These are phyloP conservation scores for Neocrepidodera transversa DNA, from an alignment of 2,888 invertebrate genomes.

Conservation along the genomic window DNA sequence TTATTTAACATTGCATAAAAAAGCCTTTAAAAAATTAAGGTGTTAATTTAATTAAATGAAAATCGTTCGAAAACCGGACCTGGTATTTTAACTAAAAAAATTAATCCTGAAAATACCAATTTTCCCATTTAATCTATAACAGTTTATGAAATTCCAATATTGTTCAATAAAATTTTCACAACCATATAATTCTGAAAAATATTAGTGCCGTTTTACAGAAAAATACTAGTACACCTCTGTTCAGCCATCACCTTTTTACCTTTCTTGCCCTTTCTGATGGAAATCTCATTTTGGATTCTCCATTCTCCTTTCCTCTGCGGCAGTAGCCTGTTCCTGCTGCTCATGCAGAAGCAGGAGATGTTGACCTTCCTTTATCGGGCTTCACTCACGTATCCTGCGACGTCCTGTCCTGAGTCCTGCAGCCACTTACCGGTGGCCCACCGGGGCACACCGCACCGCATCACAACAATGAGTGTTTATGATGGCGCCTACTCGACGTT, in stretches of 20 bases:
- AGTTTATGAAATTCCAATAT: too few relatives aligned
- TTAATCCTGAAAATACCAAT: too few relatives aligned
- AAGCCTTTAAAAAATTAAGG: too few relatives aligned
- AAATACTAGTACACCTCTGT: too few relatives aligned
- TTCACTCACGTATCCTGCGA: constrained; percentile 39
- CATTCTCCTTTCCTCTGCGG: constrained; percentile 33
- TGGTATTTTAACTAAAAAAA: too few relatives aligned
- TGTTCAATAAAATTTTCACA: too few relatives aligned
- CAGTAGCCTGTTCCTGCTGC: neutral
- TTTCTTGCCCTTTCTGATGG: constrained; percentile 49
- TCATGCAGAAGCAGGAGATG: constrained; percentile 38
- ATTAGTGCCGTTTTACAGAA: too few relatives aligned
- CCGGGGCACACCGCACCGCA: constrained; percentile 51
- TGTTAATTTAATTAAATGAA: too few relatives aligned
- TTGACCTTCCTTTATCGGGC: constrained; percentile 22
- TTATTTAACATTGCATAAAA: too few relatives aligned
- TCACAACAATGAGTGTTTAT: constrained; percentile 63
- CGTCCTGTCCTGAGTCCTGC: constrained; percentile 46
- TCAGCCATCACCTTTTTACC: constrained; percentile 24
- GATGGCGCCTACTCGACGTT: constrained; percentile 63
- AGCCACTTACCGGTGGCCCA: constrained; percentile 53
- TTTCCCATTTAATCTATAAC: too few relatives aligned
- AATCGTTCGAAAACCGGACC: too few relatives aligned
- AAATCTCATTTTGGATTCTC: constrained; percentile 61
- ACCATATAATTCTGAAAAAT: too few relatives aligned